Evolutionary conservation across 2,888 invertebrate species (phyloP), one percentile per base, ranked within the genome.

Genomic region (Leptinotarsa peninsularis): DNA sequence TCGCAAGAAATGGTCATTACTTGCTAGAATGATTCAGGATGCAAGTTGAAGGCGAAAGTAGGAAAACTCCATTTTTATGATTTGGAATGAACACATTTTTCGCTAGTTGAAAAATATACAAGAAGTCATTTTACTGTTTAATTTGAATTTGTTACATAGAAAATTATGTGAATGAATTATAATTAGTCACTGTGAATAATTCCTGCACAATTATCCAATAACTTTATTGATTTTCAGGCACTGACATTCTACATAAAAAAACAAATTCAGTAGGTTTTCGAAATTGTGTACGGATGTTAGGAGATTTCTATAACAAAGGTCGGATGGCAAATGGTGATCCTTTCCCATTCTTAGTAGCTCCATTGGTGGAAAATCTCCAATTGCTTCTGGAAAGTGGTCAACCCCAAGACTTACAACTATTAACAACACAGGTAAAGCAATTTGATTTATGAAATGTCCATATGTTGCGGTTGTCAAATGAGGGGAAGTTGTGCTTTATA

Each of bases 351-450:
- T 79, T 85, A 82, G 79, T 83, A 4, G 71, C 78, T 2, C 88
- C 90, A 13, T 81, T 90, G 67, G 60, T 88, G 17, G 80, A 84
- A 21, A 89, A 88, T 78, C 83, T 89, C 67, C 85, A 87, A 73
- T 85, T 88, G 83, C 78, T 90, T 14, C 80, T 90, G 23, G 88
- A 89, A 75, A 82, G 83, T 63, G 83, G 82, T 27, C 84, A 86
- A 50, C 85, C 86, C 67, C 84, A 85, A 21, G 89, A 89, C 82
- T 82, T 89, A 21, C 87, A 88, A 81, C 82, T 89, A 52, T 88
- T 88, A 75, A 84, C 88, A 23, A 84, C 79, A 68, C 87, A 88
- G 85, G 90, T 90, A 85, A 73, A 56, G 49, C n/a, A 69, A 54
- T 10, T 33, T 17, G 52, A 15, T 50, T 54, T 21, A 43, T 10